phyloP scores from a whole-genome alignment of 2,797 vertebrate genomes.

The Morelia viridis region DNA sequence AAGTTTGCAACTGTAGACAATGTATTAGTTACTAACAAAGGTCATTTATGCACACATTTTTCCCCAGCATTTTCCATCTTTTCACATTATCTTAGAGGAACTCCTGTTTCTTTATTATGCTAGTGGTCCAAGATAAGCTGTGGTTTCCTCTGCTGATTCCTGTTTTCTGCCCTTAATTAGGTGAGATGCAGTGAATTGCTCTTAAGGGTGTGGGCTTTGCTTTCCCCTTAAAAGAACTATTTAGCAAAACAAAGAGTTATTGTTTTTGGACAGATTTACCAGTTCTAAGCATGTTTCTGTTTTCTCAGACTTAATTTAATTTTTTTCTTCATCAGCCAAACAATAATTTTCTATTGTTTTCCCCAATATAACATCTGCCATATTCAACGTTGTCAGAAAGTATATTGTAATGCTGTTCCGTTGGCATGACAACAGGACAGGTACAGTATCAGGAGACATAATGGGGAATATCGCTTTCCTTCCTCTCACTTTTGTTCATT shows the following conservation, averaged over 20 bases:
- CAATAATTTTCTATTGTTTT: conserved; percentile 21
- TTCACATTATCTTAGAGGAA: neutral
- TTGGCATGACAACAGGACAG: conserved; percentile 39
- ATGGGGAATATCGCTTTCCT: conserved; percentile 12
- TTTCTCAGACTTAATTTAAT: conserved; percentile 11
- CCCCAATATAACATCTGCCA: neutral
- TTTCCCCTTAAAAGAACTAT: neutral
- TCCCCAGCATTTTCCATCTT: neutral
- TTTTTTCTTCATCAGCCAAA: conserved; percentile 16
- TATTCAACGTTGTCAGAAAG: conserved; percentile 18
- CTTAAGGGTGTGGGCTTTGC: too few relatives aligned
- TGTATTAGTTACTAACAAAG: neutral
- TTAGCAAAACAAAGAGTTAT: neutral
- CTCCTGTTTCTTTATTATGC: neutral
- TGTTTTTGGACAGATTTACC: neutral
- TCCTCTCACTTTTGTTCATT: conserved; percentile 20
- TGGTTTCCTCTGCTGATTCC: neutral
- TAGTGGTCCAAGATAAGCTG: neutral
- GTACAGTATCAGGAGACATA: conserved; percentile 26
- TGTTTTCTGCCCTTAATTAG: neutral
- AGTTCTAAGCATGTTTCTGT: neutral
- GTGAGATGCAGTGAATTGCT: neutral
- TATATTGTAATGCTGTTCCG: conserved; percentile 12
- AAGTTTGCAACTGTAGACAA: neutral
- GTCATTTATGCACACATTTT: neutral